Evolutionary conservation across 2,797 vertebrate species (phyloP).

Genomic region (Coregonus suidteri): DNA sequence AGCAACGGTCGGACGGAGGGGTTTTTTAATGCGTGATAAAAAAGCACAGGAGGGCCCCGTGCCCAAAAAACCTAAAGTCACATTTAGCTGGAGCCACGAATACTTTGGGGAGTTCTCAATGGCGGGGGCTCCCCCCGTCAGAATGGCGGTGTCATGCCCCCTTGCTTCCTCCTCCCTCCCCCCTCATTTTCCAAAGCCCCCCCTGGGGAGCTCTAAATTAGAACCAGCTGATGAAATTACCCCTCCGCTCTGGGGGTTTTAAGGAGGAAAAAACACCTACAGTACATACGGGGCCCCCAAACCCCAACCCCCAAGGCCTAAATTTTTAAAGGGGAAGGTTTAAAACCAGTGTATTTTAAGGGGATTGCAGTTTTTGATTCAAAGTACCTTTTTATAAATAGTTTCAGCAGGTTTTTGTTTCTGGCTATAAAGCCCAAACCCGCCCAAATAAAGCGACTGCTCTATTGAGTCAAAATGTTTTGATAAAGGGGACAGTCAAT

Average conservation of each 20-base stretch:
- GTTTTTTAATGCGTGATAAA: background rate
- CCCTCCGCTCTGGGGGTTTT: background rate
- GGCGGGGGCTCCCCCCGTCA: background rate
- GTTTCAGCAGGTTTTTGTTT: background rate
- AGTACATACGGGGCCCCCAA: background rate
- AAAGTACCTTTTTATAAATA: too few relatives aligned
- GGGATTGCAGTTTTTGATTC: too few relatives aligned
- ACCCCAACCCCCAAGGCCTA: too few relatives aligned
- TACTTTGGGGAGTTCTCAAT: slow-evolving; percentile 24
- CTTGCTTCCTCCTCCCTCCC: background rate
- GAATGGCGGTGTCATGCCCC: slow-evolving; percentile 21
- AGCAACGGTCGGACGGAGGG: slow-evolving; percentile 16
- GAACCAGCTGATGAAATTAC: too few relatives aligned
- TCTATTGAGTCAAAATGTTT: background rate
- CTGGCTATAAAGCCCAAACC: background rate
- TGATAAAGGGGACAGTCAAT: background rate
- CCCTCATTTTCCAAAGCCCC: slow-evolving; percentile 16
- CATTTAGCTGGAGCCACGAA: slow-evolving; percentile 17
- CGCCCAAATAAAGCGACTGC: background rate
- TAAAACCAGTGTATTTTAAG: background rate
- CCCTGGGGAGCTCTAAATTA: background rate
- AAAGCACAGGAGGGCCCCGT: slow-evolving; percentile 9
- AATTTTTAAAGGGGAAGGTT: background rate
- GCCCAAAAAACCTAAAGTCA: slow-evolving; percentile 24
- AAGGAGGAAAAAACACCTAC: background rate